phyloP scores from a whole-genome alignment of 2,888 invertebrate genomes.

The Argynnis bischoffii region DNA sequence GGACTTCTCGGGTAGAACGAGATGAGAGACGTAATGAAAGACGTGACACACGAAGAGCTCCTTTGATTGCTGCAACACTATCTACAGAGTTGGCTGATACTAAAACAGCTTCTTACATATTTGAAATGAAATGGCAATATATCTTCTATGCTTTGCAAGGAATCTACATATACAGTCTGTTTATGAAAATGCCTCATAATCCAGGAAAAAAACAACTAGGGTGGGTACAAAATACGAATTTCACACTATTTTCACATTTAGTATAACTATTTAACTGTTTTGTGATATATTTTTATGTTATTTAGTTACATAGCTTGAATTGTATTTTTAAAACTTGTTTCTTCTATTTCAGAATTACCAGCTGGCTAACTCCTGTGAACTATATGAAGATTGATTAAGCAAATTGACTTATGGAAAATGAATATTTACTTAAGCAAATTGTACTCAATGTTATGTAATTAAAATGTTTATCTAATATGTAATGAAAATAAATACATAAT shows the following conservation, averaged over 20 bases:
- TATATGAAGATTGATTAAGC: slow-evolving; percentile 60
- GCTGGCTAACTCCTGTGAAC: slow-evolving; percentile 49
- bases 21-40: neutral
- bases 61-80: neutral
- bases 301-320: neutral
- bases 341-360: slow-evolving; percentile 51
- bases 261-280: neutral
- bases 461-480: slow-evolving; percentile 27
- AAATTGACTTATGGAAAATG: slow-evolving; percentile 12
- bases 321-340: slow-evolving; percentile 4
- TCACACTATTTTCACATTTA: neutral
- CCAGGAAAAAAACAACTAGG: slow-evolving; percentile 28
- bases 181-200: slow-evolving; percentile 52
- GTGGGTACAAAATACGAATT: slow-evolving; percentile 13
- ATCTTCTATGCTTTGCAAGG: slow-evolving; percentile 65
- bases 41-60: neutral
- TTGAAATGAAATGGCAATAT: slow-evolving; percentile 55
- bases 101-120: slow-evolving; percentile 3
- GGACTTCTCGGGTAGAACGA: neutral
- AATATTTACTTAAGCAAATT: slow-evolving; percentile 12
- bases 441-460: slow-evolving; percentile 31
- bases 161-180: slow-evolving; percentile 59
- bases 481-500: slow-evolving; percentile 36
- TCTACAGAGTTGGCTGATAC: neutral
- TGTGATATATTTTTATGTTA: neutral